Evolutionary conservation across 2,113 vertebrate genomes (phyloP), one percentile per base, ranked within the genome.

Genomic region (Morone saxatilis): DNA sequence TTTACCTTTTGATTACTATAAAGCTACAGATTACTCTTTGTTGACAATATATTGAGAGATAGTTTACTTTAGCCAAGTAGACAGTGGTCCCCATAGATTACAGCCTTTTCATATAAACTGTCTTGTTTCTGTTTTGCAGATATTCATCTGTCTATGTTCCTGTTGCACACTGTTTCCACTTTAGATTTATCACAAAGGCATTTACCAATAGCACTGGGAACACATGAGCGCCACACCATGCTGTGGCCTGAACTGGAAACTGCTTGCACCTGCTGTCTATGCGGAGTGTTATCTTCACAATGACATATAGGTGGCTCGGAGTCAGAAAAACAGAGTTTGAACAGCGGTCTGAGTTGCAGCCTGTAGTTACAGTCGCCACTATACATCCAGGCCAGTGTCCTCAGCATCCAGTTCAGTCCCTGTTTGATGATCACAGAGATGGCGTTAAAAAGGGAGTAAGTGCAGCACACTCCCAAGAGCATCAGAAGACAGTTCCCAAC

Each of bases 361-460:
- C 31, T 71, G 3, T 51, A 22, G 5, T 31, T 43, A 20, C 43
- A 4, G 8, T 78, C 19, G 13, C 71, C 8, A 4, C 68, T 57
- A 12, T 38, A 71, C 57, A 89, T 57, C 70, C 56, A 69, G 22
- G 70, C 62, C 71, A 94, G 50, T 66, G 72, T 80, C 41, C 20
- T 38, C 53, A 94, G 68, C 40, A 90, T 71, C 91, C 89, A 93
- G 78, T 94, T 91, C 50, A 95, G 77, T 45, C 80, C 86, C 66
- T 90, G 83, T 76, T 89, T 95, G 67, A 94, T 90, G 80, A 95
- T 89, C 65, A 93, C 83, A 47, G 94, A 91, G 45, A 93, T 83
- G 41, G 87, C 50, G 4, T 88, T 95, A 14, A 94, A 93, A 10
- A 95, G 84, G 43, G 93, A 93, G 56, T 94, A 94, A 8, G 93